Evolutionary conservation across 2,797 vertebrate species (phyloP).

Genomic region (Danio aesculapii): DNA sequence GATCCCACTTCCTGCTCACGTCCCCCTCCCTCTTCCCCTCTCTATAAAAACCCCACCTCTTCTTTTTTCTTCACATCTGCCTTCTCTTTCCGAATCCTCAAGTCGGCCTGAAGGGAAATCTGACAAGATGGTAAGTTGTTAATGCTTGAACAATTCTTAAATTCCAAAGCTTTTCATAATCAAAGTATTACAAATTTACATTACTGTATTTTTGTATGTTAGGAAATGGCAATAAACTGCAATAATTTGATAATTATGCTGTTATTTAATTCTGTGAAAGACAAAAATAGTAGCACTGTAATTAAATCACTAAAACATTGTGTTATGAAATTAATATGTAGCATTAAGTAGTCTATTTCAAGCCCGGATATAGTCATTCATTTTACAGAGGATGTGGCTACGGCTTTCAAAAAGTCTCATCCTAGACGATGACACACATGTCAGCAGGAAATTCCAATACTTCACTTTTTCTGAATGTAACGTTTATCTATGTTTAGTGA

Average conservation of each 20-base stretch:
- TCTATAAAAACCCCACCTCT: constrained; percentile 72
- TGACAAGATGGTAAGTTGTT: constrained; percentile 68
- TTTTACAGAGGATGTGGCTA: constrained; percentile 51
- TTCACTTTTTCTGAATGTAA: constrained; percentile 20
- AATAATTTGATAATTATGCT: background rate
- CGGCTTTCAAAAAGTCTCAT: constrained; percentile 38
- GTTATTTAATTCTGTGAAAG: background rate
- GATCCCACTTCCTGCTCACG: constrained; percentile 68
- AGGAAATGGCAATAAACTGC: background rate
- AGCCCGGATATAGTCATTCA: background rate
- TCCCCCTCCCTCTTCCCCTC: constrained; percentile 60
- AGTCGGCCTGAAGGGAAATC: constrained; percentile 65
- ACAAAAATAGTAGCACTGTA: background rate
- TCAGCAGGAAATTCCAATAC: constrained; percentile 17
- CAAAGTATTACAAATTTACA: background rate
- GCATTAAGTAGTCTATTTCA: background rate
- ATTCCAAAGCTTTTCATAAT: constrained; percentile 9
- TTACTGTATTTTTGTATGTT: background rate
- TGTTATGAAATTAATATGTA: background rate
- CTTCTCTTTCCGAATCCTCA: constrained; percentile 76
- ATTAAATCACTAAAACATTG: background rate
- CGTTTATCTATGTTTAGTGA: constrained; percentile 6
- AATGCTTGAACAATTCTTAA: constrained; percentile 52
- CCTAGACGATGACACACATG: constrained; percentile 35
- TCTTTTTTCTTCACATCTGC: constrained; percentile 70